These are phyloP conservation scores for Iphiclides podalirius DNA, from an alignment of 2,888 invertebrate genomes.

Conservation along the genomic window DNA sequence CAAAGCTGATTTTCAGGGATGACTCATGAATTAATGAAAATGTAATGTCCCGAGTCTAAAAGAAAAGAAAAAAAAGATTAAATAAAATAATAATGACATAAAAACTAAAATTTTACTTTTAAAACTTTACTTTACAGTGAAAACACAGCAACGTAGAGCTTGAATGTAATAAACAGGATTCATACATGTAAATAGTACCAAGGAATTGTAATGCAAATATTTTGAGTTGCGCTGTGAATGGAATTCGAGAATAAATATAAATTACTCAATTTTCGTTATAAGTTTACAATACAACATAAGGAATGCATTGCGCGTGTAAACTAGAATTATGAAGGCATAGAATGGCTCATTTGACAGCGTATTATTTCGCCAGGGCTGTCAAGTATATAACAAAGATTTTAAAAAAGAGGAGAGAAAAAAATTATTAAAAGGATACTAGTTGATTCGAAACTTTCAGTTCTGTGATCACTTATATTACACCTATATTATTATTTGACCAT, in stretches of 20 bases:
- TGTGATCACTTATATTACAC: no score
- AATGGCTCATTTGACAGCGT: background rate
- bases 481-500: no score
- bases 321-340: background rate
- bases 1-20: no score
- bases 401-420: background rate
- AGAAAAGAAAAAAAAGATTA: no score
- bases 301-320: background rate
- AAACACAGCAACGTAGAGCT: no score
- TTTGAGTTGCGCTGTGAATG: constrained; percentile 3
- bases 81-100: no score
- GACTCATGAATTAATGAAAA: no score
- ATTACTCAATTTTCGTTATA: background rate
- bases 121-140: no score
- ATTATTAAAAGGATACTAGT: no score
- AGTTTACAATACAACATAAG: constrained; percentile 3
- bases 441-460: no score
- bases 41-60: no score
- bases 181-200: constrained; percentile 9
- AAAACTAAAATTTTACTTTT: no score
- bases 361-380: constrained; percentile 7
- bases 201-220: constrained; percentile 16
- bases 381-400: background rate
- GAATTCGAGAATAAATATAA: background rate
- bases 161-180: constrained; percentile 18